Evolutionary conservation across 1,140 invertebrate species (phyloP).

Genomic region (Magallana angulata): DNA sequence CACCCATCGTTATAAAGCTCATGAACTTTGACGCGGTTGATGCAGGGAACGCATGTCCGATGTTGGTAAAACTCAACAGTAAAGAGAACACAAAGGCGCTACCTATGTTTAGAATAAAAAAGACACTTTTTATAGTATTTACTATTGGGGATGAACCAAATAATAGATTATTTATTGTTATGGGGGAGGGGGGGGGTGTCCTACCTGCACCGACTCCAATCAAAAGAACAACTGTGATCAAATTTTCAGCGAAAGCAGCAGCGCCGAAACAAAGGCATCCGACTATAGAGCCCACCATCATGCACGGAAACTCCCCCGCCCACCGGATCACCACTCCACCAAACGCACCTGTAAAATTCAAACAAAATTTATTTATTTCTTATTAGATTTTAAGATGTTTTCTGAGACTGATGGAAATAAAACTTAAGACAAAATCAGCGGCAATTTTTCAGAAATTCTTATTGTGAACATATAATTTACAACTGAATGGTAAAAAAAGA

Average conservation of each 20-base stretch:
- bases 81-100: slow-evolving; percentile 10
- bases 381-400: no score
- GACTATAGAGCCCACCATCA: neutral
- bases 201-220: slow-evolving; percentile 26
- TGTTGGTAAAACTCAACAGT: neutral
- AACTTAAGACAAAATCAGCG: no score
- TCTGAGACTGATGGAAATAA: no score
- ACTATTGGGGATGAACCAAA: neutral
- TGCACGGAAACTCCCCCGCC: neutral
- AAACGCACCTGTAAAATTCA: neutral
- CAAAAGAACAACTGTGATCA: slow-evolving; percentile 19
- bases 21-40: neutral
- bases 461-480: no score
- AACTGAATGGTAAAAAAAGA: no score
- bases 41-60: neutral
- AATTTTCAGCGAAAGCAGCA: neutral
- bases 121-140: neutral
- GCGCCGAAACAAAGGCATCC: neutral
- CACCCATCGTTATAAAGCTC: neutral
- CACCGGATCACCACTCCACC: neutral
- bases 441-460: no score
- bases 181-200: neutral
- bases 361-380: no score
- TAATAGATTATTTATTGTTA: neutral
- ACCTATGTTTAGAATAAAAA: neutral